These are phyloP conservation scores for Erannis defoliaria DNA, from an alignment of 2,888 invertebrate genomes.

Conservation along the genomic window DNA sequence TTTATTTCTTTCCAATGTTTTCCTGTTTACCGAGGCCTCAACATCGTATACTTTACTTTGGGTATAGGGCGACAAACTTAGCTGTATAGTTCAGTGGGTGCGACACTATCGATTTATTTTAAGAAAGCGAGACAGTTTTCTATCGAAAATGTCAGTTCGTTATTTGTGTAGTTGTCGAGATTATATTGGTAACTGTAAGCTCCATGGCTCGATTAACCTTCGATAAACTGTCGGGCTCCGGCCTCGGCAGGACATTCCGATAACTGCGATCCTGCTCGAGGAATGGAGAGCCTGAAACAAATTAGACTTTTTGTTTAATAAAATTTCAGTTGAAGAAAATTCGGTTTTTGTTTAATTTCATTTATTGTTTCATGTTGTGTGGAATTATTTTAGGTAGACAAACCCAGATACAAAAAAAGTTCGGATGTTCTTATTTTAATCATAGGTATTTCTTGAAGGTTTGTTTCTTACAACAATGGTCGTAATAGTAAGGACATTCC, in stretches of 20 bases:
- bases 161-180: not conserved
- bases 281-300: slow-evolving; percentile 17
- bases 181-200: not conserved
- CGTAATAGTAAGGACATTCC: too few relatives aligned
- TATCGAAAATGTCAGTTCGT: not conserved
- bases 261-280: slow-evolving; percentile 23
- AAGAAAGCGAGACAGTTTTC: not conserved
- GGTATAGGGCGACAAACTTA: not conserved
- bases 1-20: slow-evolving; percentile 30
- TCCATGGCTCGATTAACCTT: slow-evolving; percentile 30
- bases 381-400: not conserved
- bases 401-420: too few relatives aligned
- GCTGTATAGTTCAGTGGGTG: not conserved
- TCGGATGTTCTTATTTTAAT: too few relatives aligned
- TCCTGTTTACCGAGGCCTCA: slow-evolving; percentile 29
- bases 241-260: slow-evolving; percentile 24
- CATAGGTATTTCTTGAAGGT: too few relatives aligned
- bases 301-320: slow-evolving; percentile 10
- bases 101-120: not conserved
- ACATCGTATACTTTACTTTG: slow-evolving; percentile 27
- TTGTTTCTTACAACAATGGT: too few relatives aligned
- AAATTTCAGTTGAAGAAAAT: slow-evolving; percentile 3
- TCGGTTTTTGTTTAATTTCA: too few relatives aligned
- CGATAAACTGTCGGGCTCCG: slow-evolving; percentile 17
- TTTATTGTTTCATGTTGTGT: not conserved